phyloP scores from a whole-genome alignment of 2,888 invertebrate genomes.

The Calliphora vomitoria region DNA sequence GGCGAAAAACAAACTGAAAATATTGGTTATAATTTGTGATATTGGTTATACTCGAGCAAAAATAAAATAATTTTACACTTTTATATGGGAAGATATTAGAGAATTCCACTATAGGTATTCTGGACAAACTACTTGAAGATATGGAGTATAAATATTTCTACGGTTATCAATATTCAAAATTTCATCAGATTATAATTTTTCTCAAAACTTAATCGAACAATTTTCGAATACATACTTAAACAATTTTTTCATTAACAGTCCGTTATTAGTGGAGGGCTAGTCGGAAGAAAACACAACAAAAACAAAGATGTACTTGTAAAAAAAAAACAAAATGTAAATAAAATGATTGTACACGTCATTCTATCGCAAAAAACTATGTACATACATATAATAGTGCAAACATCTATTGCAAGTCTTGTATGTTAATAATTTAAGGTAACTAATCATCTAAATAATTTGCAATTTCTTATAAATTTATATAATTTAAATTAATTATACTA shows the following conservation, averaged over 20 bases:
- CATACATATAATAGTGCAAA: background rate
- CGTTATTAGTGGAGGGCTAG: background rate
- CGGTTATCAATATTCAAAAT: too few relatives aligned
- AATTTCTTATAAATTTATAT: background rate
- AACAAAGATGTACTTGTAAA: background rate
- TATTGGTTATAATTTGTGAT: too few relatives aligned
- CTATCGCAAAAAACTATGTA: background rate
- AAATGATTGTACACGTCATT: constrained; percentile 50
- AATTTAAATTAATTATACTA: background rate
- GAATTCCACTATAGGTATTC: too few relatives aligned
- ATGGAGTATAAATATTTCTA: too few relatives aligned
- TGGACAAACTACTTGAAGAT: too few relatives aligned
- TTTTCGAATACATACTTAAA: background rate
- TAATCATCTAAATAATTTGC: background rate
- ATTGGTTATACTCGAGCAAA: too few relatives aligned
- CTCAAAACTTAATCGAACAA: too few relatives aligned
- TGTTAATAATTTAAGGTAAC: background rate
- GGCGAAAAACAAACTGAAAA: too few relatives aligned
- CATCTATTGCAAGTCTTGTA: background rate
- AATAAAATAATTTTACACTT: too few relatives aligned
- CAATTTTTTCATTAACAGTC: background rate
- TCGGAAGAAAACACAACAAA: background rate
- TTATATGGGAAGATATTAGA: too few relatives aligned
- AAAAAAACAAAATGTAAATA: constrained; percentile 7
- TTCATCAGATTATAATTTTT: too few relatives aligned